Evolutionary conservation across 92 coral and sea anemone species (phyloP).

Genomic region (Paragorgia papillata): DNA sequence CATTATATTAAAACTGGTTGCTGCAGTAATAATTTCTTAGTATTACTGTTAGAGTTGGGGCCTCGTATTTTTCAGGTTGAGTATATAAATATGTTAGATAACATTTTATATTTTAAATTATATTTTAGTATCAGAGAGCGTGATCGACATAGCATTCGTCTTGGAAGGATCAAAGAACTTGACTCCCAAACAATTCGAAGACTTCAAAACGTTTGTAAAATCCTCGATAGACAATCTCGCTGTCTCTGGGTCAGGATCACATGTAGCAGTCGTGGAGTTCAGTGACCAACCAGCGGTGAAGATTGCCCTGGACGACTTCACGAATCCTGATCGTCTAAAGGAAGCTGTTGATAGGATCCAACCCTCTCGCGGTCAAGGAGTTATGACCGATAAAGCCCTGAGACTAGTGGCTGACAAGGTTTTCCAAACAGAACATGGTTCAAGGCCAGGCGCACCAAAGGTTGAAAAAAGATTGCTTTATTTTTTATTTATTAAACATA

Average conservation of each 20-base stretch:
- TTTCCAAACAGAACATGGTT: conserved; percentile 60
- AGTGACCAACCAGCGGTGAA: conserved; percentile 54
- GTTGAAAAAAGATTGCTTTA: too few relatives aligned
- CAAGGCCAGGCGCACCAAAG: conserved; percentile 85
- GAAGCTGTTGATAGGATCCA: conserved; percentile 57
- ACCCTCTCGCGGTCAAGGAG: conserved; percentile 53
- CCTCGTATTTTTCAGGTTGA: too few relatives aligned
- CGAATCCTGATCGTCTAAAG: conserved; percentile 55
- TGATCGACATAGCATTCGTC: conserved; percentile 71
- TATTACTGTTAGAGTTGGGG: too few relatives aligned
- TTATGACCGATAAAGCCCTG: conserved; percentile 50
- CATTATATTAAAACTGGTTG: too few relatives aligned
- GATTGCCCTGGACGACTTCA: conserved; percentile 56
- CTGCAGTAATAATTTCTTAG: too few relatives aligned
- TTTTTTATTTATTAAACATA: too few relatives aligned
- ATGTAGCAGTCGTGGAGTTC: conserved; percentile 77
- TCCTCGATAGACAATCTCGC: conserved; percentile 56
- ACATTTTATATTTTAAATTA: too few relatives aligned
- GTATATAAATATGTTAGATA: too few relatives aligned
- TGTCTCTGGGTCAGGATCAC: conserved; percentile 65
- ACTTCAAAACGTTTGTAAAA: conserved; percentile 68
- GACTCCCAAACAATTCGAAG: conserved; percentile 59
- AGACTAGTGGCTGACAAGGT: conserved; percentile 64
- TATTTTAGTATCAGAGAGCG: conserved; percentile 26
- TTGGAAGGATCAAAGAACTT: conserved; percentile 76